A percentile compares a stretch with the other conserved stretches of the same genome.
phyloP scores from a whole-genome alignment of 1,140 invertebrate species.

The Cyrtorhinus lividipennis region DNA sequence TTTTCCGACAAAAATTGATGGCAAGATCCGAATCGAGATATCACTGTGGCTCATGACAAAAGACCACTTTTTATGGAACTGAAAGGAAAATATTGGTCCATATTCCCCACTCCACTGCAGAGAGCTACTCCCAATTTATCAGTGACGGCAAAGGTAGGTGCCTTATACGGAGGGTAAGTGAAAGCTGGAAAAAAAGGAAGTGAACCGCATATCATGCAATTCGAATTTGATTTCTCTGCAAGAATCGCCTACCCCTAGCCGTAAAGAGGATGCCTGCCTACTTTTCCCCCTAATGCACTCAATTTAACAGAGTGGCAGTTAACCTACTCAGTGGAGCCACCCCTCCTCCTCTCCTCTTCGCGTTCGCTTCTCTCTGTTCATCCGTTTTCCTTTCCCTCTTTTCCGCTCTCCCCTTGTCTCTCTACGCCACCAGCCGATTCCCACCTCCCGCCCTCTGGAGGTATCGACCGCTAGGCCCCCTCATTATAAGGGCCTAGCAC shows the following conservation, averaged over 20 bases:
- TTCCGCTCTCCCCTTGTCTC: too few species aligned
- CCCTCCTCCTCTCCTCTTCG: too few species aligned
- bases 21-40: background rate
- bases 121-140: background rate
- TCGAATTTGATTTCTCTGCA: background rate
- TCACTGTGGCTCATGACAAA: background rate
- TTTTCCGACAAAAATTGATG: too few species aligned
- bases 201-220: background rate
- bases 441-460: background rate
- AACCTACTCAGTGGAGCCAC: constrained; percentile 6
- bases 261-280: background rate
- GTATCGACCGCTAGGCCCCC: background rate
- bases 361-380: too few species aligned
- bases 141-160: background rate
- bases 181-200: background rate
- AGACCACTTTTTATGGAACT: background rate
- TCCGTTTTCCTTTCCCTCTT: too few species aligned
- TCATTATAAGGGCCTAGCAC: background rate
- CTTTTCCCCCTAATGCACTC: constrained; percentile 3
- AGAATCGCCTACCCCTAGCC: background rate
- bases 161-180: background rate
- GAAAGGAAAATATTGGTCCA: background rate
- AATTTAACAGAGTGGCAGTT: constrained; percentile 8
- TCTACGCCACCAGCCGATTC: too few species aligned
- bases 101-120: background rate